phyloP scores from a whole-genome alignment of 2,888 invertebrate species.

The Diarsia brunnea region DNA sequence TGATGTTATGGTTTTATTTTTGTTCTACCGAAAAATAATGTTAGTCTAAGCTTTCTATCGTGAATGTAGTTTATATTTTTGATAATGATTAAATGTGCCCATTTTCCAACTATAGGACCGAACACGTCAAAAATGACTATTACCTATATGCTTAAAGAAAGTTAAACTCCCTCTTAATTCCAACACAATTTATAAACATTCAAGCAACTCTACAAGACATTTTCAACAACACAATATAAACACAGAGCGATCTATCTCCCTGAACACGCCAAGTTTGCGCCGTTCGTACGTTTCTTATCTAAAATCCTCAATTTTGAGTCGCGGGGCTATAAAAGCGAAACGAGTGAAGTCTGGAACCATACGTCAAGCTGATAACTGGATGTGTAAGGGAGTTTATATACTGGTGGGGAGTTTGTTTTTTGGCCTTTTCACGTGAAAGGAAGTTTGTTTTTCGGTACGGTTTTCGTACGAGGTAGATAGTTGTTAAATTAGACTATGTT shows the following conservation, averaged over 20 bases:
- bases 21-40: too few species aligned
- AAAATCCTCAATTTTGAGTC: constrained; percentile 38
- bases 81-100: too few species aligned
- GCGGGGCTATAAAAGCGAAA: constrained; percentile 31
- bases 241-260: constrained; percentile 23
- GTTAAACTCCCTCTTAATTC: not conserved
- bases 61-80: too few species aligned
- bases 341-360: constrained; percentile 27
- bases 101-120: too few species aligned
- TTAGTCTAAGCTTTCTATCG: too few species aligned
- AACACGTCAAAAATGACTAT: too few species aligned
- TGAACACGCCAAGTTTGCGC: constrained; percentile 18
- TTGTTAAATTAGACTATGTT: not conserved
- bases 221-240: constrained; percentile 14
- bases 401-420: not conserved
- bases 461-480: not conserved
- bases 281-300: constrained; percentile 36
- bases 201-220: not conserved
- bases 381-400: not conserved
- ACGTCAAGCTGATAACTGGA: constrained; percentile 35
- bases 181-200: not conserved
- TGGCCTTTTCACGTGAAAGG: not conserved
- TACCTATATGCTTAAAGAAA: too few species aligned
- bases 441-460: not conserved
- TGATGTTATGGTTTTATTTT: too few species aligned